Evolutionary conservation across 92 coral and sea anemone species (phyloP), one percentile per base, ranked within the genome.

Genomic region (Actinernus sp.): DNA sequence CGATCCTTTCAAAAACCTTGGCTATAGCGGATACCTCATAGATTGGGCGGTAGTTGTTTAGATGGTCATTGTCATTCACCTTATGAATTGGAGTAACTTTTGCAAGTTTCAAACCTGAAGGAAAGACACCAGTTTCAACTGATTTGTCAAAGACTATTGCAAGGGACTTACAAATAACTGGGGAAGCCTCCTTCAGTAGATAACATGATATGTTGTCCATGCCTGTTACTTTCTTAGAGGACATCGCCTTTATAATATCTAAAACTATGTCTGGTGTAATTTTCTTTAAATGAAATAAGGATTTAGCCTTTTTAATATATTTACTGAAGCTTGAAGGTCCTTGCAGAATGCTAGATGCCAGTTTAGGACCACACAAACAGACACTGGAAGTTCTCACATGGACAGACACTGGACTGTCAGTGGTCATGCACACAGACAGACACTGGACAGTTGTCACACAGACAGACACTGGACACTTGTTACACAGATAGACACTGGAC

Each of bases 1-100:
- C 44, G 9, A 73, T 26, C 61, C 38, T 73, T 58, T 76, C 75
- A 44, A 65, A 65, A 1, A 76, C 34, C 31, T 65, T 65, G 55
- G 74, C 53, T 10, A 74, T n/a, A 0, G 53, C 41, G 16, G 81
- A 36, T 10, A 74, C 31, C 0, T 61, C 52, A 1, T 72, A 67
- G n/a, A 61, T 62, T 9, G 81, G 73, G 10, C 81, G 61, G 62
- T 61, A 74, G 40, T 63, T 74, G 51, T 52, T 18, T 49, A 55
- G 68, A 44, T 44, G 39, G 6, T 31, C 43, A n/a, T 20, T 55
- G 1, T 24, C 43, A 17, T 55, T 31, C 20, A 27, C 23, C 23
- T 71, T 71, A 55, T 55, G 50, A 17, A 71, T 58, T 26, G 66
- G 67, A 0, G 56, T 38, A n/a, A 69, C 77, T 39, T 31, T 69